Evolutionary conservation across 1,140 invertebrate species (phyloP), one percentile per base, ranked within the genome.

Genomic region (Lepidurus arcticus): DNA sequence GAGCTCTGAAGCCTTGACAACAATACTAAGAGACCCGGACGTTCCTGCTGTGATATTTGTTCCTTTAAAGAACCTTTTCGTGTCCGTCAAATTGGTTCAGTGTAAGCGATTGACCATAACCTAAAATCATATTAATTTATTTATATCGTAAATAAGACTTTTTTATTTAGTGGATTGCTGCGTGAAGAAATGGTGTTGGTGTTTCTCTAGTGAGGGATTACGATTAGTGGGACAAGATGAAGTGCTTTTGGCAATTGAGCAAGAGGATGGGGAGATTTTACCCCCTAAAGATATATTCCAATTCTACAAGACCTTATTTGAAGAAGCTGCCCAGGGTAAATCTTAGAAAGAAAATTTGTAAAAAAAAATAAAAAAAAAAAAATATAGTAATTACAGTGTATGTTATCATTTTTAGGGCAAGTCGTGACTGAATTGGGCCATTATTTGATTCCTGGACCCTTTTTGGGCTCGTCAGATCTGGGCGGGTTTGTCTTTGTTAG

Each of bases 171-270:
- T 95, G 86, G 92, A 91, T 82, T 95, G 93, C 84, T 95, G 93
- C 84, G 89, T 94, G 78, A 92, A 92, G 82, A 89, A 90, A 81
- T 87, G 88, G 78, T 93, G 92, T 80, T 94, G 94, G 90, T 93
- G 92, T 84, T 91, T 95, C 80, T 90, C 91, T 8, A 93, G 92
- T 0, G 88, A 90, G 81, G 94, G 94, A 26, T 85, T 96, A 82
- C 90, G 90, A 75, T 91, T 91, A 78, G 92, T 95, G 42, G 93
- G 93, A 16, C 94, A 95, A 83, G 93, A 95, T 84, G 94, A 96
- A 87, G 85, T 96, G 24, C 89, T 95, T 77, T 89, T 95, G 79
- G 82, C 95, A 44, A 84, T 96, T 10, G 93, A 95, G 85, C 88
- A 88, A n/a, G 83, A 91, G 43, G 73, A 74, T 44, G 75, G 0